Conservation (phyloP, 2,797 vertebrate species). For the Helarctos malayanus region DNA sequence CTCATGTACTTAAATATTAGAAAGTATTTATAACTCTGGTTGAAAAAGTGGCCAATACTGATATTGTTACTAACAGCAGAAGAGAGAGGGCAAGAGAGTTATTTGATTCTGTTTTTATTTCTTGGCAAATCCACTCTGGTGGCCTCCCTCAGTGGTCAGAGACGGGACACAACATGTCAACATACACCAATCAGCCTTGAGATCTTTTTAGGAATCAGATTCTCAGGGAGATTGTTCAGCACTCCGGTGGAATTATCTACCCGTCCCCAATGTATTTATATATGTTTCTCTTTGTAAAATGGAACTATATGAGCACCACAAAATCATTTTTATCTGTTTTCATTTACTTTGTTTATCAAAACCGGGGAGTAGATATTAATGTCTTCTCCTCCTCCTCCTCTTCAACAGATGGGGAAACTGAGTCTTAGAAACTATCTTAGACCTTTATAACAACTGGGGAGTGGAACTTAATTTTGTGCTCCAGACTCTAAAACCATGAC, state of each 20-base stretch:
- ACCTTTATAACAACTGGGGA: background rate
- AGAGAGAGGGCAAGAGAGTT: background rate
- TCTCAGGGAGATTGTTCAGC: background rate
- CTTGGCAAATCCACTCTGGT: background rate
- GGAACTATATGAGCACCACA: background rate
- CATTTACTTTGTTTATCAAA: conserved; percentile 24
- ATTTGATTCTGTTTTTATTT: background rate
- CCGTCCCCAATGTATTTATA: background rate
- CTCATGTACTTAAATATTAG: conserved; percentile 26
- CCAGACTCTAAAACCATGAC: background rate
- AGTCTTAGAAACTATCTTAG: background rate
- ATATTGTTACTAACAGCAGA: background rate
- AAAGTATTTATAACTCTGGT: background rate
- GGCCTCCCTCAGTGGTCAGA: background rate
- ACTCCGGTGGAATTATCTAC: background rate
- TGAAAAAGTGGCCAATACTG: background rate
- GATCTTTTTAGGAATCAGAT: background rate
- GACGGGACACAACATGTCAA: background rate
- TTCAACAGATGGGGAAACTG: background rate
- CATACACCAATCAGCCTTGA: too few species aligned
- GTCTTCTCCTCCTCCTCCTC: background rate
- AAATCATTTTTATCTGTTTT: background rate
- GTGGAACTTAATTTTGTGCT: background rate
- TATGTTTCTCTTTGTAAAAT: background rate
- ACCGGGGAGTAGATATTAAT: background rate